Evolutionary conservation across 2,888 invertebrate species (phyloP).

Genomic region (Galerucella nymphaeae): DNA sequence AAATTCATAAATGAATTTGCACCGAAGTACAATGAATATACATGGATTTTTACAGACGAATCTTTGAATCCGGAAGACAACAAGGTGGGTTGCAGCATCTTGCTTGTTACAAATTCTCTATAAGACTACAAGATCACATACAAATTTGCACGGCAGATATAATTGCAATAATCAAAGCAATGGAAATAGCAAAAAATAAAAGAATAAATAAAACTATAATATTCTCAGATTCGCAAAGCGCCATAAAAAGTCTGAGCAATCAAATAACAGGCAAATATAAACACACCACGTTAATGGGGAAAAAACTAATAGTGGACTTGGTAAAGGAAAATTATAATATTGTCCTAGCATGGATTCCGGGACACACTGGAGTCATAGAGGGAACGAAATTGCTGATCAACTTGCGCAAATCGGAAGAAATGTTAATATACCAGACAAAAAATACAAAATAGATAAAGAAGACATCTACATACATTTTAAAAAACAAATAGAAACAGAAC

Average conservation of each 20-base stretch:
- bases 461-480: not conserved
- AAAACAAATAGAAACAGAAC: not conserved
- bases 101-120: constrained; percentile 13
- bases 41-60: constrained; percentile 3
- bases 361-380: constrained; percentile 18
- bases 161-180: constrained; percentile 20
- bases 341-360: constrained; percentile 19
- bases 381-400: constrained; percentile 22
- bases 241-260: constrained; percentile 5
- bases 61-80: not conserved
- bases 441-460: constrained; percentile 2
- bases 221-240: constrained; percentile 23
- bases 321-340: constrained; percentile 4
- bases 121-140: constrained; percentile 8
- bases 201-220: constrained; percentile 11
- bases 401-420: constrained; percentile 18
- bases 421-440: not conserved
- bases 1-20: no score
- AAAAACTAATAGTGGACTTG: constrained; percentile 1
- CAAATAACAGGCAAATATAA: constrained; percentile 4
- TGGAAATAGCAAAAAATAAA: constrained; percentile 8
- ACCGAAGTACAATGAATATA: no score
- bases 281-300: not conserved
- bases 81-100: constrained; percentile 6
- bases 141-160: constrained; percentile 19